These are phyloP conservation scores for Muntiacus reevesi DNA, from an alignment of 2,113 vertebrate species.

Conservation along the genomic window DNA sequence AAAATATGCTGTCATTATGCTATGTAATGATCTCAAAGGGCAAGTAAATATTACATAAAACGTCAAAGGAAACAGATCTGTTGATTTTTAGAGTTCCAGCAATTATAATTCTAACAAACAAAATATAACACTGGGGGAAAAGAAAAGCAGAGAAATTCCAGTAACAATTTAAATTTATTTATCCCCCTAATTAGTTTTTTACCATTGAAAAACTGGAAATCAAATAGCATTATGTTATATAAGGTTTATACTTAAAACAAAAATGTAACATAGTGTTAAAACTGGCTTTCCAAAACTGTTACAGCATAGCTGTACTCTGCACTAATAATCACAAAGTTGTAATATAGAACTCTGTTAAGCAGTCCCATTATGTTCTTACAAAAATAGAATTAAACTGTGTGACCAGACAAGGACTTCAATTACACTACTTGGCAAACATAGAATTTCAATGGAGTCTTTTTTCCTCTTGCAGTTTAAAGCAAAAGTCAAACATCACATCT, in stretches of 20 bases:
- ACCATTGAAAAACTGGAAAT: constrained; percentile 71
- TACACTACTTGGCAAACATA: constrained; percentile 82
- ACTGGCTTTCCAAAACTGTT: constrained; percentile 78
- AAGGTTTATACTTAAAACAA: constrained; percentile 74
- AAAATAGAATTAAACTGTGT: constrained; percentile 81
- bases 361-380: constrained; percentile 78
- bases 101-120: constrained; percentile 74
- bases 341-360: constrained; percentile 77
- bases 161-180: constrained; percentile 77
- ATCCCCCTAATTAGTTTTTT: constrained; percentile 75
- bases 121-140: constrained; percentile 61
- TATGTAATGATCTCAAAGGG: constrained; percentile 59
- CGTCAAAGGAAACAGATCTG: constrained; percentile 32
- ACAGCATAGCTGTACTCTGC: constrained; percentile 74
- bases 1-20: constrained; percentile 67
- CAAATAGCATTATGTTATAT: constrained; percentile 71
- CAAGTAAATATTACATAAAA: constrained; percentile 57
- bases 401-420: constrained; percentile 82
- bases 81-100: constrained; percentile 72
- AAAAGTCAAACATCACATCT: constrained; percentile 72
- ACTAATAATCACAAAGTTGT: constrained; percentile 71
- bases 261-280: constrained; percentile 77
- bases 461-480: constrained; percentile 80
- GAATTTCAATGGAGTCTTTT: constrained; percentile 78
- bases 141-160: constrained; percentile 72